phyloP scores from a whole-genome alignment of 2,888 invertebrate genomes.

The Punctoribates punctum region DNA sequence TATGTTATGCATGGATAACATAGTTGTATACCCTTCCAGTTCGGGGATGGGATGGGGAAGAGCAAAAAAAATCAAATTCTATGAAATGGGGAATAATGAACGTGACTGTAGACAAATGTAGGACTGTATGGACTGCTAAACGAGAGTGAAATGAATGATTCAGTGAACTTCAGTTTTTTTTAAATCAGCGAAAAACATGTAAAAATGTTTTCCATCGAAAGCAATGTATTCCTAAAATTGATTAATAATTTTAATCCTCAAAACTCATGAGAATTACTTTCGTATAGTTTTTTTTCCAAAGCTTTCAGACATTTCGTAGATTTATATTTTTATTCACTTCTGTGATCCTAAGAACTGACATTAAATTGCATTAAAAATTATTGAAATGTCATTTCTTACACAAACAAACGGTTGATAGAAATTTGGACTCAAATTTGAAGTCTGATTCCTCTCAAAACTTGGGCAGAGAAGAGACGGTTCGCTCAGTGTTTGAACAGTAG shows the following conservation, averaged over 20 bases:
- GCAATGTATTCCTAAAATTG: background rate
- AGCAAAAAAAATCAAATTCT: background rate
- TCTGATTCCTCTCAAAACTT: too few species aligned
- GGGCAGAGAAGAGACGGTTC: too few species aligned
- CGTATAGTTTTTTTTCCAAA: background rate
- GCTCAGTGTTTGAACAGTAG: too few species aligned
- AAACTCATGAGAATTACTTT: background rate
- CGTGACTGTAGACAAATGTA: background rate
- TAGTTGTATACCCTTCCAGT: slow-evolving; percentile 22
- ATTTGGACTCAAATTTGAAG: background rate
- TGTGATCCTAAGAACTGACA: background rate
- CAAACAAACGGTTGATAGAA: background rate
- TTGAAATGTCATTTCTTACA: slow-evolving; percentile 10
- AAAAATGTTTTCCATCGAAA: too few species aligned
- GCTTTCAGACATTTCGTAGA: too few species aligned
- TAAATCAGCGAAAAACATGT: too few species aligned
- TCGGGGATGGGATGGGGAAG: background rate
- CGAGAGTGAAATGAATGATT: too few species aligned
- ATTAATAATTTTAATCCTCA: slow-evolving; percentile 5
- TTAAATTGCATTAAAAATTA: slow-evolving; percentile 4
- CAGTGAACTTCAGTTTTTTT: too few species aligned
- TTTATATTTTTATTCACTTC: background rate
- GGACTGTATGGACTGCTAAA: too few species aligned
- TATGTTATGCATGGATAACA: slow-evolving; percentile 16
- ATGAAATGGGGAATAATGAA: slow-evolving; percentile 5